Conservation (phyloP, 2,888 invertebrate genomes). For the Chrysolina oricalcia region DNA sequence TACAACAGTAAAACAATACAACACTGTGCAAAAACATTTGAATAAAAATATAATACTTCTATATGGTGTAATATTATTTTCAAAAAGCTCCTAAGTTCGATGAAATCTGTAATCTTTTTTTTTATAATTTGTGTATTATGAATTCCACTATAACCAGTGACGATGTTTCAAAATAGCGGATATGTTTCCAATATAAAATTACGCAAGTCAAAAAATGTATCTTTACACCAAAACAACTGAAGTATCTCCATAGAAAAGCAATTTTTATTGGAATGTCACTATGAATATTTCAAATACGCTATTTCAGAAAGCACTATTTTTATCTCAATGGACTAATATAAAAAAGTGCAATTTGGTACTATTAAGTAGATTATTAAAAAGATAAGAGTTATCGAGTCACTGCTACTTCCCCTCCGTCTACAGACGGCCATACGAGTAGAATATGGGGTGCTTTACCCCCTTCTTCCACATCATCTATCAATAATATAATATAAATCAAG, state of each 20-base stretch:
- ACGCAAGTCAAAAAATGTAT: not conserved
- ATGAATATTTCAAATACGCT: not conserved
- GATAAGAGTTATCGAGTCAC: not conserved
- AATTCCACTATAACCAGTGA: not conserved
- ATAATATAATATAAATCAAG: too few species aligned
- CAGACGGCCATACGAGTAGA: too few species aligned
- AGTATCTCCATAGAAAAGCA: not conserved
- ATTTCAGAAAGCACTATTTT: not conserved
- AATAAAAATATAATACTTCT: conserved; percentile 18
- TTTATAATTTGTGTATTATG: not conserved
- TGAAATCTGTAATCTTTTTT: not conserved
- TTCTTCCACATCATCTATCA: too few species aligned
- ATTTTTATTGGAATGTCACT: not conserved
- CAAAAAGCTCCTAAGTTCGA: conserved; percentile 9
- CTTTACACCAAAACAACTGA: not conserved
- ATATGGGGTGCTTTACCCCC: too few species aligned
- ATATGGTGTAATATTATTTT: conserved; percentile 10
- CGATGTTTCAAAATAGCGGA: not conserved
- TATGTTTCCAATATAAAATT: not conserved
- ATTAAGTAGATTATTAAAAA: not conserved
- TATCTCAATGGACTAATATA: not conserved
- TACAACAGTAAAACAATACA: conserved; percentile 19
- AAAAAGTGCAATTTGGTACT: not conserved
- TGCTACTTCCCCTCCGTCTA: not conserved
- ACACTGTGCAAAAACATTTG: conserved; percentile 26